Percentiles rank a stretch among this genome's conserved stretches.
Conservation (phyloP, 1,140 invertebrate genomes). For the Halesus radiatus region DNA sequence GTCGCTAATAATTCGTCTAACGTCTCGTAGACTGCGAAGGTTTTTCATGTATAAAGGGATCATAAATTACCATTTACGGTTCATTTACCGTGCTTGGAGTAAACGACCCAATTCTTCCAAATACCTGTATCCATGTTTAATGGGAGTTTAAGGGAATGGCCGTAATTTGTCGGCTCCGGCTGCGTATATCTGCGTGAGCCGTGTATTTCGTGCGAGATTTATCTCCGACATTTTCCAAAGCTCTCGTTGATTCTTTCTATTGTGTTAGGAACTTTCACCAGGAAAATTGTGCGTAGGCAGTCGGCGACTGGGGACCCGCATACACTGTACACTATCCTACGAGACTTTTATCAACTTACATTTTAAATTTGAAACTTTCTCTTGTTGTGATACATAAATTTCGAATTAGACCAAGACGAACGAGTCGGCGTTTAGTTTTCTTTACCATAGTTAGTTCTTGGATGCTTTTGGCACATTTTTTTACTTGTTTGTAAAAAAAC, state of each 20-base stretch:
- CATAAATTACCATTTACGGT: slow-evolving; percentile 58
- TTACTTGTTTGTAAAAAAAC: too few relatives aligned
- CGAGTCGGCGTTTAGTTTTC: too few relatives aligned
- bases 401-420: too few relatives aligned
- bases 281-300: neutral
- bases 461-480: too few relatives aligned
- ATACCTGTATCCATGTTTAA: slow-evolving; percentile 59
- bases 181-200: slow-evolving; percentile 45
- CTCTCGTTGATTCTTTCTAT: slow-evolving; percentile 42
- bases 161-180: slow-evolving; percentile 55
- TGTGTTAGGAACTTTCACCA: slow-evolving; percentile 25
- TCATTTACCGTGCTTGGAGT: slow-evolving; percentile 56
- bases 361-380: too few relatives aligned
- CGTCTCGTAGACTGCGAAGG: slow-evolving; percentile 43
- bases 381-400: too few relatives aligned
- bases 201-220: slow-evolving; percentile 48
- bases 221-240: slow-evolving; percentile 46
- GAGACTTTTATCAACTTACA: too few relatives aligned
- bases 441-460: too few relatives aligned
- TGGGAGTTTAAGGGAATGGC: slow-evolving; percentile 57
- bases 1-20: slow-evolving; percentile 52
- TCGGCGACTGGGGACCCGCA: too few relatives aligned
- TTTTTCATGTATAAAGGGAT: slow-evolving; percentile 58
- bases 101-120: slow-evolving; percentile 58
- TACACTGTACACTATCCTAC: too few relatives aligned